These are phyloP conservation scores for Philopotamus ludificatus DNA, from an alignment of 1,140 invertebrate genomes.

Conservation along the genomic window DNA sequence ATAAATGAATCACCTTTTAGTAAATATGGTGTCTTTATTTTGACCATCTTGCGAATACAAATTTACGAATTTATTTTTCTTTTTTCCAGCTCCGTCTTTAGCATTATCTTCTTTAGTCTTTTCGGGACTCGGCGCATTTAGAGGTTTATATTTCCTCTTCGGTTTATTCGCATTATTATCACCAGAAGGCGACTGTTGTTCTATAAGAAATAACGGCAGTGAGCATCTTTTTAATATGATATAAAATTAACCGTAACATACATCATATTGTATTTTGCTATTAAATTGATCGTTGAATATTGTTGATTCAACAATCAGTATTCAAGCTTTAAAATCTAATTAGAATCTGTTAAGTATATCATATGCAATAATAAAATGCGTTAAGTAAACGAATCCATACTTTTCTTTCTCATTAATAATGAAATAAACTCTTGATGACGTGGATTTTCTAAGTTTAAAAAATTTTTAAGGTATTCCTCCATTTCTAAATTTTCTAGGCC, in stretches of 20 bases:
- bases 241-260: too few relatives aligned
- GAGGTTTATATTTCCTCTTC: conserved; percentile 46
- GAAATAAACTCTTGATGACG: conserved; percentile 65
- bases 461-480: conserved; percentile 67
- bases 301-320: too few relatives aligned
- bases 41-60: conserved; percentile 73
- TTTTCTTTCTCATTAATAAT: conserved; percentile 61
- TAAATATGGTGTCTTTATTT: conserved; percentile 61
- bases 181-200: neutral
- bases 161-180: conserved; percentile 16
- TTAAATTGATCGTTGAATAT: too few relatives aligned
- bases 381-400: conserved; percentile 35
- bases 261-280: too few relatives aligned
- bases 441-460: conserved; percentile 63
- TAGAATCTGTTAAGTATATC: too few relatives aligned
- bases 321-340: too few relatives aligned
- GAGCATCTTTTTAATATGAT: neutral
- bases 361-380: conserved; percentile 46
- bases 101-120: conserved; percentile 38
- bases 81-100: conserved; percentile 52
- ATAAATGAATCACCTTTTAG: conserved; percentile 66
- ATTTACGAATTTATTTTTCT: conserved; percentile 75
- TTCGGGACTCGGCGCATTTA: too few relatives aligned
- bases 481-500: conserved; percentile 68
- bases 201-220: neutral